Evolutionary conservation across 2,113 vertebrate genomes (phyloP), one percentile per base, ranked within the genome.

Genomic region (Sula dactylatra): DNA sequence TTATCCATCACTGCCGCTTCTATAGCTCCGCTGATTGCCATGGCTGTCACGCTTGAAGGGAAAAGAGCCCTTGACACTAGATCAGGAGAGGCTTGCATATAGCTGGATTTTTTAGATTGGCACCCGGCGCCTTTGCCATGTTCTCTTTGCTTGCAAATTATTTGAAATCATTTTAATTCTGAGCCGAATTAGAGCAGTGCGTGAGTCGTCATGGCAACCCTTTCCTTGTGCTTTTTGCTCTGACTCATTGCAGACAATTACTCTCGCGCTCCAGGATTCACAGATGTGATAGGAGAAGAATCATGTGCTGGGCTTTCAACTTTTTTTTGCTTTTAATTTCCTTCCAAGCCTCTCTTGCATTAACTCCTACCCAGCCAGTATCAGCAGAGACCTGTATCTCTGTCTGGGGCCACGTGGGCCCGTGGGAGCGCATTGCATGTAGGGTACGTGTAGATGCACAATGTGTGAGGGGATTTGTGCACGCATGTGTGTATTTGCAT

Each of bases 121-220:
- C 89, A 96, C 40, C 42, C 67, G 1, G 50, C 2, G 14, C 94
- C 76, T 93, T 84, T 88, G 79, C 96, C 62, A 4, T 59, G 86
- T 88, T 94, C 89, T 90, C 90, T 89, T 96, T 90, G 71, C 96
- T 97, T 96, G 94, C 97, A 96, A 97, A 97, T 98, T 96, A 97
- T 97, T 97, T 97, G 95, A 96, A 97, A 98, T 96, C 86, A 88
- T 98, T 98, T 98, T 98, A 98, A 98, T 98, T 97, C 98, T 14
- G 85, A 96, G 97, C 93, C 24, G 96, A 98, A 98, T 97, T 97
- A 97, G 98, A 98, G 97, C 98, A 94, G 79, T 44, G 96, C 70
- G 8, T 4, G 10, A 66, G 98, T 98, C 98, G 96, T 94, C 97
- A 98, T 98, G 50, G 98, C 97, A 98, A 98, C 98, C 70, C 40